Evolutionary conservation across 2,797 vertebrate genomes (phyloP), one percentile per base, ranked within the genome.

Genomic region (Thripadectes ignobilis): DNA sequence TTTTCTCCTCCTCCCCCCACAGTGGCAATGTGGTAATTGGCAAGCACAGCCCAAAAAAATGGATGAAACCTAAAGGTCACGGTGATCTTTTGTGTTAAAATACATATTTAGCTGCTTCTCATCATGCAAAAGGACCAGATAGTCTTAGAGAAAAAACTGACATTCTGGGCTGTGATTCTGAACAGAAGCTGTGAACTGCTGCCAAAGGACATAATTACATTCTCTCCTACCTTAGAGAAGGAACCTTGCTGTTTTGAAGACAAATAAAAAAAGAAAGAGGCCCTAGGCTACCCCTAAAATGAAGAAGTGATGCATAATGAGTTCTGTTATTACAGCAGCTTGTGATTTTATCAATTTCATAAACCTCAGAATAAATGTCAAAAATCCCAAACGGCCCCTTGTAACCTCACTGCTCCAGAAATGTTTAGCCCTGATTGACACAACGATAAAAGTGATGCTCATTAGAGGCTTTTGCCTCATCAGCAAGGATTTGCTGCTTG

Each of bases 221-320:
- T 49, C 39, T 78, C 58, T 81, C 46, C 72, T 49, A 58, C 67
- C 78, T 92, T 81, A 82, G 45, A 83, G 74, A 57, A 49, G 34
- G 43, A 75, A 59, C 38, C 34, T 55, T 89, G 94, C 63, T 89
- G 73, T 81, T 91, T 76, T 54, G 69, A 81, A 75, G 72, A 85
- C 55, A 74, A 87, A 85, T 49, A 68, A 59, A 32, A 30, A 7
- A 22, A 63, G n/a, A 59, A 74, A 69, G 66, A 59, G 30, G 58
- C 57, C 34, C 45, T 78, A 89, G 81, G 59, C 63, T 89, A 88
- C 62, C 58, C 55, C 85, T 88, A 85, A 93, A 89, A 91, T 38
- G 62, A 82, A 74, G 80, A 85, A 92, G 88, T 46, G 77, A 86
- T 71, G n/a, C 85, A 86, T 91, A 93, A 95, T 54, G 34, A 57